These are phyloP conservation scores for human DNA, from an alignment of 2,113 vertebrate species.

Conservation along the genomic window GRCh38 chr6:147553001-147553500, in stretches of 20 bases:
- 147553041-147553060: background rate
- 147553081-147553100: background rate
- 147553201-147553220: background rate
- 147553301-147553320: background rate
- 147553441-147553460: rapidly evolving
- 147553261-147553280: background rate
- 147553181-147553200: background rate
- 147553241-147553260: background rate
- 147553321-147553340: background rate
- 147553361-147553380: background rate
- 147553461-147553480: background rate
- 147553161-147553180: background rate
- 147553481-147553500: background rate
- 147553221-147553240: background rate
- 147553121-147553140: background rate
- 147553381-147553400: background rate
- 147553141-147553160: background rate
- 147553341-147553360: background rate
- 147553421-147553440: background rate
- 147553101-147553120: background rate
- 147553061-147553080: background rate
- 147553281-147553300: background rate
- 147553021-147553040: background rate
- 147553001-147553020: background rate
- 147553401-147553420: background rate